These are phyloP conservation scores for Lycophotia porphyrea DNA, from an alignment of 2,888 invertebrate genomes.

Conservation along the genomic window DNA sequence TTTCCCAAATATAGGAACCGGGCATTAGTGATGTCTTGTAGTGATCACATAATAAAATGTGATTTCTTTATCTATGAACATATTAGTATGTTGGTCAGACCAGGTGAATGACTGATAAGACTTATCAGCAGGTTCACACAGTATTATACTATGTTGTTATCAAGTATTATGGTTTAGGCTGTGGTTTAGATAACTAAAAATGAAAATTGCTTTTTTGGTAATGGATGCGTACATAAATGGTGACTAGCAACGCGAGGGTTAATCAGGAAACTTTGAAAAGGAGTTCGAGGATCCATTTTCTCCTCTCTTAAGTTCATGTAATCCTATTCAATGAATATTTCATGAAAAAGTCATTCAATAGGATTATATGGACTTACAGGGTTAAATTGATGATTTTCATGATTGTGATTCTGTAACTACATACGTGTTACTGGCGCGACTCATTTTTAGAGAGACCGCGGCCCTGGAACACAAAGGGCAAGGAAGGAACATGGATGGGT, in stretches of 20 bases:
- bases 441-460: too few relatives aligned
- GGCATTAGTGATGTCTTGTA: conserved; percentile 19
- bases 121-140: conserved; percentile 25
- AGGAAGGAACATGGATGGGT: too few relatives aligned
- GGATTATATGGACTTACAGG: too few relatives aligned
- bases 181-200: conserved; percentile 30
- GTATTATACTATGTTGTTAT: conserved; percentile 11
- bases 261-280: neutral
- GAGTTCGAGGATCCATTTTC: neutral
- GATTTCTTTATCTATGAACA: conserved; percentile 19
- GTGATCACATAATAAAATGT: conserved; percentile 21
- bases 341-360: too few relatives aligned
- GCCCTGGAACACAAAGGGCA: too few relatives aligned
- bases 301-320: too few relatives aligned
- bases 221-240: neutral
- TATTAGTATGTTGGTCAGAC: conserved; percentile 42
- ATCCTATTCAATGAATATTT: too few relatives aligned
- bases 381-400: too few relatives aligned
- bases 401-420: too few relatives aligned
- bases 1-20: too few relatives aligned
- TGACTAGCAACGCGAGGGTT: neutral
- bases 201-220: neutral
- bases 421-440: too few relatives aligned
- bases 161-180: conserved; percentile 29
- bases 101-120: conserved; percentile 51